Base-by-base conservation (phyloP, 2,797 vertebrate species). In the Eutrigla gurnardus region DNA sequence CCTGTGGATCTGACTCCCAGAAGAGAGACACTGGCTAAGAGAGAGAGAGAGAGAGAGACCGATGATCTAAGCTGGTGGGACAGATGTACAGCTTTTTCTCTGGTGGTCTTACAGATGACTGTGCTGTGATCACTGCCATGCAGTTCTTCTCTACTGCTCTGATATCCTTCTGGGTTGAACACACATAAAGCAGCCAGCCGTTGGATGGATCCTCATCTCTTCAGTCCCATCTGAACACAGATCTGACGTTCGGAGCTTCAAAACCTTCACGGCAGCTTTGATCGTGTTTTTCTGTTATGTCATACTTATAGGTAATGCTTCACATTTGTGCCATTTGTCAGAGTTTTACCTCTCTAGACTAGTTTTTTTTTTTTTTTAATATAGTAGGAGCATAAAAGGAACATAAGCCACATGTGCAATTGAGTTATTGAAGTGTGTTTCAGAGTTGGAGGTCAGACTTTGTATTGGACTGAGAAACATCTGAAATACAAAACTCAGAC, bases 21-120 rank as follows among this genome's bases (percentile, higher is more conserved):
- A 33, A 15, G 11, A 53, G 35, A 45, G 62, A 58, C 11, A 35
- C 2, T 14, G 35, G 59, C 14, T 6, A 4, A 40, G 55, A 15
- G 25, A 32, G 39, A 54, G 6, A 45, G 13, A 47, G 15, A 5
- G 17, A 6, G 4, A 9, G 32, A 45, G n/a, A 36, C 18, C 11
- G 18, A 39, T 50, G 39, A 37, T 53, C 14, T 61, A 15, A 35
- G 35, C 52, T 9, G 35, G 13, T 18, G 13, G 6, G 54, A 18
- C 40, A 45, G 45, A 66, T 70, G 54, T 49, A 15, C 9, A 76
- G 17, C 54, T 25, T 61, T 49, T 61, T 66, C 42, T 61, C 32
- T 60, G 11, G 46, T 10, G 50, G 17, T 62, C 18, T 65, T 46
- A 62, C 54, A 70, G 60, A 76, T 47, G 42, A 65, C 47, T 37